Base-by-base conservation (phyloP, 2,888 invertebrate species). In the Sipha maydis region DNA sequence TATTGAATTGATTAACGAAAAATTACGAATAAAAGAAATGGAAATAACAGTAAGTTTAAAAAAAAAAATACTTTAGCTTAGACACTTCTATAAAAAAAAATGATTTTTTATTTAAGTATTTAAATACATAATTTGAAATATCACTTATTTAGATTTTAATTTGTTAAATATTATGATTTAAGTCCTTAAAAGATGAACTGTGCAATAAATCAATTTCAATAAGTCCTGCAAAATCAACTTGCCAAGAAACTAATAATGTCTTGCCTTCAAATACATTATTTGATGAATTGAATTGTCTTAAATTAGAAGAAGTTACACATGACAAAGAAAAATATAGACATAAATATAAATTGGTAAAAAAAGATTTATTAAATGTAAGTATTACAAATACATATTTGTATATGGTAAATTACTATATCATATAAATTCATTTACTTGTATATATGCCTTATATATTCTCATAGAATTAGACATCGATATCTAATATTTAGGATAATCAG, bases 311-410 rank as follows among this genome's bases (percentile, higher is more conserved):
- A 82, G 82, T 82, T 48, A 88, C 88, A 25, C 79, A 41, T 25
- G 88, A 88, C n/a, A 88, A 88, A 88, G 88, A 88, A 48, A 88
- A 88, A 34, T 88, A 80, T 67, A 76, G 73, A n/a, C 88, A 88
- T 19, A 88, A 88, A 19, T 88, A 88, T 31, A 88, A 88, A 82
- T 80, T 75, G 5, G 4, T 61, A 17, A 88, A 75, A 88, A 88
- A 67, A 75, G 82, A 88, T 9, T 75, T 88, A 19, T n/a, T 67
- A 17, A 82, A 82, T 82, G 88, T 82, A 75, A 82, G 75, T 80
- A 69, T 54, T 3, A 61, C 21, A 61, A 21, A 7, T 11, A 48
- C 48, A 48, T 48, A 14, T 34, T n/a, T n/a, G n/a, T n/a, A n/a
- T n/a, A n/a, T n/a, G n/a, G n/a, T n/a, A n/a, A n/a, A n/a, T n/a